Base-by-base conservation (phyloP, 2,888 invertebrate genomes). In the Nymphalis c-album region DNA sequence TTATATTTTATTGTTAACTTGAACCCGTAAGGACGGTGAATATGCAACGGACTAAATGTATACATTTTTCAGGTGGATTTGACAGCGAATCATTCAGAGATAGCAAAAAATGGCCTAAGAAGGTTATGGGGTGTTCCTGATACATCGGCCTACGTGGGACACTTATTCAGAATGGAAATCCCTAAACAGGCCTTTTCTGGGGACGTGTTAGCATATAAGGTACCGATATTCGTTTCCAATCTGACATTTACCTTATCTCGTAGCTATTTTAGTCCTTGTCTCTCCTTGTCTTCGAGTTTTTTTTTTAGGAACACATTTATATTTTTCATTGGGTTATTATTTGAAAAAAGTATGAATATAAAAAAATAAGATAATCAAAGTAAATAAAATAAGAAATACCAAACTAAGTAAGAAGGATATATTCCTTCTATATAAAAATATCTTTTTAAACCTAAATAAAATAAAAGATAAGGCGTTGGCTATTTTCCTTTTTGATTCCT, bases 121-220 rank as follows among this genome's bases (percentile, higher is more conserved):
- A 83, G 92, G 77, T 85, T 93, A 81, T 93, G 93, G 93, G 92
- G 93, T 76, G 92, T 95, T 71, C 94, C 95, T 63, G 95, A 95
- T 79, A 93, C 94, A 71, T 93, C 94, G 74, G 95, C 95, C 76
- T 93, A 93, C 72, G 94, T 95, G 22, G 97, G 96, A 58, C 95
- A 94, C 80, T 89, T 95, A 70, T 96, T 97, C 87, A 94, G 94
- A 74, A 94, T 95, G 85, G 94, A 94, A 77, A 94, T 96, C 76
- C 96, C 96, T 18, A 94, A 93, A 75, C 94, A 95, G 85, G 95
- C 95, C 26, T 95, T 96, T 86, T 93, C 94, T 65, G 95, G 95
- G 71, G 93, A 93, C 75, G 93, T 95, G 60, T 88, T 94, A 79
- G 93, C 93, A 79, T 96, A 95, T 86, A 95, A 96, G 94, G 96